These are phyloP conservation scores for Calameuta pallipes DNA, from an alignment of 2,888 invertebrate genomes.

Conservation along the genomic window DNA sequence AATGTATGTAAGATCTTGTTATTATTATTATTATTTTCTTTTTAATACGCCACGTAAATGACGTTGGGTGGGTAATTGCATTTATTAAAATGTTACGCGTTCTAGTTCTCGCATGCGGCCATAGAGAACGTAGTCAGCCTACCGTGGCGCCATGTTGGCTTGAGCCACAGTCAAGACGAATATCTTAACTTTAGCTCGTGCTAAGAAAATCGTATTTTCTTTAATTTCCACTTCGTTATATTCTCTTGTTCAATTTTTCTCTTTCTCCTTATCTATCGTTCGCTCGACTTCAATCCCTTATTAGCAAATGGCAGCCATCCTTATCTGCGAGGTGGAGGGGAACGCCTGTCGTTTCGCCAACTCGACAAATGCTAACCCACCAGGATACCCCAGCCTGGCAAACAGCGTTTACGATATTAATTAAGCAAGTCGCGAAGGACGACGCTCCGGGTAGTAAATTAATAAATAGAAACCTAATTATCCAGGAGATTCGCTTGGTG, in stretches of 20 bases:
- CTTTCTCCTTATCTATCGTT: too few relatives aligned
- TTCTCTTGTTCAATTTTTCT: too few relatives aligned
- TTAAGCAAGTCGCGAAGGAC: background rate
- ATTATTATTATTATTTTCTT: background rate
- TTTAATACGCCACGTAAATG: conserved; percentile 31
- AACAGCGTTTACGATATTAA: background rate
- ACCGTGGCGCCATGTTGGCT: conserved; percentile 20
- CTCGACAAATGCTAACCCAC: too few relatives aligned
- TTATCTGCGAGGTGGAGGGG: too few relatives aligned
- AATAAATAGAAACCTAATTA: conserved; percentile 6
- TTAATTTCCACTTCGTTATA: background rate
- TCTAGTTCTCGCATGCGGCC: conserved; percentile 56
- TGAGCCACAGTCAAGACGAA: conserved; percentile 26
- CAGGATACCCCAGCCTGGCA: too few relatives aligned
- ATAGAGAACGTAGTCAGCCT: conserved; percentile 38
- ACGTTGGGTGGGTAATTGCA: conserved; percentile 55
- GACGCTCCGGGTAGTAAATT: background rate
- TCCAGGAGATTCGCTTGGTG: background rate
- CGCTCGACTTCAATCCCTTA: too few relatives aligned
- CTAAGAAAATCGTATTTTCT: background rate
- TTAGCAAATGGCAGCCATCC: too few relatives aligned
- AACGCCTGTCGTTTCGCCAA: too few relatives aligned
- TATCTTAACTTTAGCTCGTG: background rate
- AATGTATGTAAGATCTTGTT: background rate
- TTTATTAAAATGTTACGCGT: conserved; percentile 66